Base-by-base conservation (phyloP, 2,888 invertebrate species). In the Norana najaformis region DNA sequence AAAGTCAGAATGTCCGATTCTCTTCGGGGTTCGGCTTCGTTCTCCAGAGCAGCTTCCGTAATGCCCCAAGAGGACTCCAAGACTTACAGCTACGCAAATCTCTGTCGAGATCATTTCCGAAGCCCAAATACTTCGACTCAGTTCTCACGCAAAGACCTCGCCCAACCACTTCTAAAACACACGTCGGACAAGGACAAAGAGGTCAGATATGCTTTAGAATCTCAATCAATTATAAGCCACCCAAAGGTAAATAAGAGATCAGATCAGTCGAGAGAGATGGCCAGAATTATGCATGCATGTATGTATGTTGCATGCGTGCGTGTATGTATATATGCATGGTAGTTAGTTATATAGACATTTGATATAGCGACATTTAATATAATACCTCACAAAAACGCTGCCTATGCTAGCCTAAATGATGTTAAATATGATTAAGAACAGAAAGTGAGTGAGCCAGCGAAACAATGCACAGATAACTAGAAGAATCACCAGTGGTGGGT, bases 31-130 rank as follows among this genome's bases (percentile, higher is more conserved):
- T 69, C 69, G 30, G n/a, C 11, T n/a, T 69, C 69, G 5, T 1
- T n/a, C n/a, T 85, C 85, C 37, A 36, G 20, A 85, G 85, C n/a
- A 85, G 85, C 36, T 36, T 35, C 85, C 35, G 85, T 23, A 20
- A 37, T 20, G 35, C 5, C 85, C 20, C 35, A 37, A 35, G 85
- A 85, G 0, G 37, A 35, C 0, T 23, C 85, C 5, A 85, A 85
- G 85, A 6, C 85, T 8, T 85, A 85, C 23, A 85, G 85, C 85
- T 85, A 85, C 14, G 85, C 85, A 34, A 37, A 85, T n/a, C 85
- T 85, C 36, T 85, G 85, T 85, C 85, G 36, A 18, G 37, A 85
- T 23, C 85, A 85, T 20, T 85, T 85, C 85, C 85, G 37, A 85
- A 85, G 34, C 37, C 37, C 85, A 18, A 85, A 85, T 16, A 85